Percentiles rank a stretch among this genome's conserved stretches.
phyloP scores from a whole-genome alignment of 1,140 invertebrate genomes.

The Drosophila pectinifera region DNA sequence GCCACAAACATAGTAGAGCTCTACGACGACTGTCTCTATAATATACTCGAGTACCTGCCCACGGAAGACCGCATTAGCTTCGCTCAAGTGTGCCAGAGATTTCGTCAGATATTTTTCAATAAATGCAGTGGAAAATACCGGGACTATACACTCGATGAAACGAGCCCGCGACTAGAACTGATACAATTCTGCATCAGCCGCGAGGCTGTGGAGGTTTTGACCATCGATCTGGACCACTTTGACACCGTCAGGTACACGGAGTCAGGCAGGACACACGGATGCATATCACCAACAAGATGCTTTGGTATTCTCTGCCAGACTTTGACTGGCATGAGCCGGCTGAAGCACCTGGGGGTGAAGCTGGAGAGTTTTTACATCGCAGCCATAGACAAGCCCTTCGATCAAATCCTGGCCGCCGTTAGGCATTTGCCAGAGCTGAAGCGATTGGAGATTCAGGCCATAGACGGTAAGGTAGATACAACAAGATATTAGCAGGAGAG shows the following conservation, averaged over 20 bases:
- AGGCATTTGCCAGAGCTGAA: slow-evolving; percentile 21
- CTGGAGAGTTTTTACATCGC: slow-evolving; percentile 3
- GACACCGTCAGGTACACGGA: background rate
- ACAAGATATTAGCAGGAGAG: no score
- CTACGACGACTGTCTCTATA: slow-evolving; percentile 46
- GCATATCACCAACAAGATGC: slow-evolving; percentile 15
- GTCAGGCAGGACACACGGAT: slow-evolving; percentile 8
- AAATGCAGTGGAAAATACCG: slow-evolving; percentile 9
- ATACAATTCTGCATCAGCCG: slow-evolving; percentile 55
- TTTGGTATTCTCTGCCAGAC: slow-evolving; percentile 32
- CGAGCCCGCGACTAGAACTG: slow-evolving; percentile 11
- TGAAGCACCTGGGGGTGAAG: slow-evolving; percentile 34
- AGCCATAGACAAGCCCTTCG: slow-evolving; percentile 33
- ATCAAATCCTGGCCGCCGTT: slow-evolving; percentile 38
- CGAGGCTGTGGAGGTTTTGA: slow-evolving; percentile 30
- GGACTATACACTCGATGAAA: slow-evolving; percentile 26
- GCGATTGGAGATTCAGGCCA: slow-evolving; percentile 32
- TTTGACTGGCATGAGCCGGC: slow-evolving; percentile 36
- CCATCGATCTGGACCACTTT: slow-evolving; percentile 54
- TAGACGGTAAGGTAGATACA: no score
- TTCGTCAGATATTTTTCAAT: slow-evolving; percentile 53
- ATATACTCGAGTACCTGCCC: slow-evolving; percentile 39
- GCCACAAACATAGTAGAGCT: slow-evolving; percentile 43
- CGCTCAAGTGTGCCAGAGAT: slow-evolving; percentile 44
- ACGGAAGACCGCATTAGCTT: slow-evolving; percentile 39